Evolutionary conservation across 2,797 vertebrate genomes (phyloP).

Genomic region (Picus viridis): DNA sequence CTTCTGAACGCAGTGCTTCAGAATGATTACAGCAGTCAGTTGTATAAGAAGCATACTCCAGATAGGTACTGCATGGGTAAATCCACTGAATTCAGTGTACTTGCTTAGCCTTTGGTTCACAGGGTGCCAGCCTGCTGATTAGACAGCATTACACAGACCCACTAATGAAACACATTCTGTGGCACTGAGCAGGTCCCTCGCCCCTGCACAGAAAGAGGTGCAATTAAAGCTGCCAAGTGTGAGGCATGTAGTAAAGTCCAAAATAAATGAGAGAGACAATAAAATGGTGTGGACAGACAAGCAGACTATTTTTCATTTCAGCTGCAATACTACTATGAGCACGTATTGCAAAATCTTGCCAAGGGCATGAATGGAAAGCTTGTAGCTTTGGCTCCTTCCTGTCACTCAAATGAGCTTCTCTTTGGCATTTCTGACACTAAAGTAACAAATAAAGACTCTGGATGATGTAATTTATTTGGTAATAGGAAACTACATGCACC

Average conservation of each 20-base stretch:
- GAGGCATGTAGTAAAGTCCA: background rate
- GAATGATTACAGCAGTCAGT: rapidly evolving
- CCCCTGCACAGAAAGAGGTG: background rate
- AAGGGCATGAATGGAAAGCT: background rate
- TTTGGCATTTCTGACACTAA: background rate
- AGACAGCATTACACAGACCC: background rate
- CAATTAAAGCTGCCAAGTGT: background rate
- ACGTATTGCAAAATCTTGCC: background rate
- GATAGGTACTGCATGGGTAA: background rate
- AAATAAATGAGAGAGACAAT: background rate
- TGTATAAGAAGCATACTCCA: background rate
- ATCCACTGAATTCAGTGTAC: rapidly evolving
- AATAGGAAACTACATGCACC: background rate
- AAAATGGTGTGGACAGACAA: background rate
- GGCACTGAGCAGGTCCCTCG: rapidly evolving
- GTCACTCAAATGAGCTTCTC: background rate
- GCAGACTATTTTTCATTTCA: background rate
- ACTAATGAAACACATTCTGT: rapidly evolving
- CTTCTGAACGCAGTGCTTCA: background rate
- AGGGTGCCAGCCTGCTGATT: rapidly evolving
- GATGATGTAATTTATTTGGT: background rate
- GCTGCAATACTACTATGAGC: background rate
- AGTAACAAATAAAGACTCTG: background rate
- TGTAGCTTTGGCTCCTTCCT: background rate
- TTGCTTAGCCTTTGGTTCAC: background rate